phyloP scores from a whole-genome alignment of 1,140 invertebrate species.

The Stratiolaelaps scimitus region DNA sequence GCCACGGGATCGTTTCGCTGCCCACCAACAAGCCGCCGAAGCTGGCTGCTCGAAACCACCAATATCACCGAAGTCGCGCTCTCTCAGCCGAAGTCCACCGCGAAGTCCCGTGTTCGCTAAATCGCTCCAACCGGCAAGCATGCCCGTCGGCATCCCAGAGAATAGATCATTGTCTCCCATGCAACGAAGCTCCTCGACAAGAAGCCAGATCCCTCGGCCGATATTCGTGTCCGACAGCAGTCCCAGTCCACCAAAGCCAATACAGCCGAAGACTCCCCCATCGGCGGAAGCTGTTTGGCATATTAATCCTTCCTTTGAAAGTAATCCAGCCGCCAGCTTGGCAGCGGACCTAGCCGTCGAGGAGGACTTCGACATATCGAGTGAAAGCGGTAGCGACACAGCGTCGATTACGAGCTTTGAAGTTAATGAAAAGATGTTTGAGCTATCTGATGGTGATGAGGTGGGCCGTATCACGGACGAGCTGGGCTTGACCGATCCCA shows the following conservation, averaged over 20 bases:
- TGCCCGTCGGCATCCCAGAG: background rate
- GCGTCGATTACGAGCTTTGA: background rate
- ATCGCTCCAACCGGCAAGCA: background rate
- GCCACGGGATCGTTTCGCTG: background rate
- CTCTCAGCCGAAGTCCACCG: background rate
- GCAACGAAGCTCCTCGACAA: background rate
- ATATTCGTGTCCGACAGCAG: slow-evolving; percentile 17
- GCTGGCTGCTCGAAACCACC: background rate
- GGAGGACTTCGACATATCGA: slow-evolving; percentile 16
- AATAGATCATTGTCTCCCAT: background rate
- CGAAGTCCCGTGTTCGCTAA: slow-evolving; percentile 1
- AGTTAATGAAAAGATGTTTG: slow-evolving; percentile 6
- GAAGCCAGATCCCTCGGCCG: slow-evolving; percentile 17
- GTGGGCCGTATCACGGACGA: slow-evolving; percentile 3
- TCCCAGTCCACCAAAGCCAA: slow-evolving; percentile 2
- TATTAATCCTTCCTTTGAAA: slow-evolving; percentile 17
- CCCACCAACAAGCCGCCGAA: background rate
- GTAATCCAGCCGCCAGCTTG: background rate
- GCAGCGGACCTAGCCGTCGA: slow-evolving; percentile 6
- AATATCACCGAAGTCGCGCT: background rate
- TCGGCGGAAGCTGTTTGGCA: slow-evolving; percentile 10
- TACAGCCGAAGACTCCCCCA: background rate
- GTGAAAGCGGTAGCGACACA: slow-evolving; percentile 2
- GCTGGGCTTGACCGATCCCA: background rate
- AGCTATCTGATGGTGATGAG: slow-evolving; percentile 9